Conservation (phyloP, 1,140 invertebrate species). For the Phthorimaea operculella region DNA sequence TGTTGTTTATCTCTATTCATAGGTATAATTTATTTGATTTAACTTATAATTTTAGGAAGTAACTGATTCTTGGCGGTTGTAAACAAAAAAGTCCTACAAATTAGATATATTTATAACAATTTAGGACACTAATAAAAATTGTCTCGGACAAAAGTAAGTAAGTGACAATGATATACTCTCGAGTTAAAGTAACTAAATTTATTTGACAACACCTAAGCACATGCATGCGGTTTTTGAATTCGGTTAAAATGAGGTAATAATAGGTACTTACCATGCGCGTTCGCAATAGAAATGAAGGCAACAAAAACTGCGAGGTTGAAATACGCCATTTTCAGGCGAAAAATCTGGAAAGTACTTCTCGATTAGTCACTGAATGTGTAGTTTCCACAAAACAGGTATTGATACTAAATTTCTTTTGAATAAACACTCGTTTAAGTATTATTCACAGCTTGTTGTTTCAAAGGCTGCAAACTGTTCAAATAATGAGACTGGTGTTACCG, state of each 20-base stretch:
- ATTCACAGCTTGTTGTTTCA: conserved; percentile 30
- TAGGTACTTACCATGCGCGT: conserved; percentile 32
- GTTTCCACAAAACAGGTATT: neutral
- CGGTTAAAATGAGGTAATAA: neutral
- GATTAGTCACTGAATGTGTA: neutral
- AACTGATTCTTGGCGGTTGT: too few species aligned
- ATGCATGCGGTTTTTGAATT: too few species aligned
- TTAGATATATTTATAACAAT: too few species aligned
- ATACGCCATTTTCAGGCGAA: conserved; percentile 30
- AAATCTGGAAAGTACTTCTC: neutral
- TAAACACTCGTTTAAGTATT: conserved; percentile 37
- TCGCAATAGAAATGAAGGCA: conserved; percentile 5
- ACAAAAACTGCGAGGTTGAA: conserved; percentile 22
- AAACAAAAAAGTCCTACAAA: too few species aligned
- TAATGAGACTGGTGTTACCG: conserved; percentile 21
- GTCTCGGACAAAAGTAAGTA: too few species aligned
- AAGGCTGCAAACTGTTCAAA: conserved; percentile 36
- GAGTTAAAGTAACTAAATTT: too few species aligned
- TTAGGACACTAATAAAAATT: too few species aligned
- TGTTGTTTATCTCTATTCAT: too few species aligned
- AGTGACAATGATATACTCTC: too few species aligned
- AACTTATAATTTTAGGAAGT: too few species aligned
- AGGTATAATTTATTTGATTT: too few species aligned
- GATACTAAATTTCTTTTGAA: conserved; percentile 7
- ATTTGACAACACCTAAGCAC: too few species aligned